These are phyloP conservation scores for Adelphocoris suturalis DNA, from an alignment of 2,888 invertebrate genomes.

Conservation along the genomic window DNA sequence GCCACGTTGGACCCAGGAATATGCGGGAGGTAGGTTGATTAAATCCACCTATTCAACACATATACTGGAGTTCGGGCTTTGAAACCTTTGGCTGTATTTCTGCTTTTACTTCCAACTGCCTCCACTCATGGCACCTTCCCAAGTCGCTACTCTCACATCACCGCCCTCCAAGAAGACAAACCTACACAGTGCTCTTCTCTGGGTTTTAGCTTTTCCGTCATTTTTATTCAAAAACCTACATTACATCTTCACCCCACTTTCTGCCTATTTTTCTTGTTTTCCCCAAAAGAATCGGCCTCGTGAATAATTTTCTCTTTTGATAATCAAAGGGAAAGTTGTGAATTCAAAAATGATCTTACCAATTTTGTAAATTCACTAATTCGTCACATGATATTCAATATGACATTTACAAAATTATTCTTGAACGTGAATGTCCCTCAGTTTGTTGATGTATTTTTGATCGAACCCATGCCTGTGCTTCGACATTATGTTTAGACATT, in stretches of 20 bases:
- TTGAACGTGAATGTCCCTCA: too few relatives aligned
- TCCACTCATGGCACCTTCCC: neutral
- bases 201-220: neutral
- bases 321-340: neutral
- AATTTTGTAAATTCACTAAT: neutral
- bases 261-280: neutral
- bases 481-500: too few relatives aligned
- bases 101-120: too few relatives aligned
- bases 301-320: neutral
- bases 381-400: too few relatives aligned
- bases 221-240: conserved; percentile 8
- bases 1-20: neutral
- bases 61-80: neutral
- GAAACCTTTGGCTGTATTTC: neutral
- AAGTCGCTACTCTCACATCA: neutral
- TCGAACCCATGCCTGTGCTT: too few relatives aligned
- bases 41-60: conserved; percentile 7
- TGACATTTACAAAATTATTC: too few relatives aligned
- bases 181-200: neutral
- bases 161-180: neutral
- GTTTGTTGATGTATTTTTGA: too few relatives aligned
- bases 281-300: neutral
- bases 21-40: neutral
- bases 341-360: neutral
- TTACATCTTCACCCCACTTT: too few relatives aligned